A percentile compares a stretch with the other conserved stretches of the same genome.
These are phyloP conservation scores for Tenrec ecaudatus DNA, from an alignment of 2,113 vertebrate species.

Conservation along the genomic window DNA sequence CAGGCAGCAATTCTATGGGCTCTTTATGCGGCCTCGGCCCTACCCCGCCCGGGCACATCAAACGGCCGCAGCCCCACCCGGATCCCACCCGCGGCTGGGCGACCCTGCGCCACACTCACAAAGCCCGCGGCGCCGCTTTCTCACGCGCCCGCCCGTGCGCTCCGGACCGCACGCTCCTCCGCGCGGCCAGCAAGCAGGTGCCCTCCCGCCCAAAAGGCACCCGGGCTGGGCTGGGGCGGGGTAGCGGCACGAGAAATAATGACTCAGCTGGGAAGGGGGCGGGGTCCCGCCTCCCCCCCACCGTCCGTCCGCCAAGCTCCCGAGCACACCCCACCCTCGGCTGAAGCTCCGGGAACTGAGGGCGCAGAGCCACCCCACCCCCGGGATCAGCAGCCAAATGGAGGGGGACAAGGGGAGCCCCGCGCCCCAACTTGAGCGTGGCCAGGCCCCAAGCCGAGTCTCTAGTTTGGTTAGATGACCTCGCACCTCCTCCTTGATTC, in stretches of 20 bases:
- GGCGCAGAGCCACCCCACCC: too few species aligned
- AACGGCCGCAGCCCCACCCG: slow-evolving; percentile 61
- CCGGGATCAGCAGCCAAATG: not conserved
- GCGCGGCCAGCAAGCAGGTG: not conserved
- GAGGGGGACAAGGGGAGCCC: rapidly evolving
- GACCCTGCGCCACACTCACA: slow-evolving; percentile 34
- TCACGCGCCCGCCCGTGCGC: slow-evolving; percentile 60
- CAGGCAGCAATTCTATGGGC: slow-evolving; percentile 47
- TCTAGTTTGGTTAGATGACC: not conserved
- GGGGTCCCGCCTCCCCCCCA: not conserved
- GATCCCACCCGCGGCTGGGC: not conserved
- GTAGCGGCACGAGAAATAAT: not conserved
- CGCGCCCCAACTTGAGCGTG: not conserved
- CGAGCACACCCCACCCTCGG: not conserved
- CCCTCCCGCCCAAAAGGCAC: not conserved
- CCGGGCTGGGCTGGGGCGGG: not conserved
- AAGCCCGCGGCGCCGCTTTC: slow-evolving; percentile 21
- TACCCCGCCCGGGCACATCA: not conserved
- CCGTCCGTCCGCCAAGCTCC: not conserved
- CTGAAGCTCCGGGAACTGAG: not conserved
- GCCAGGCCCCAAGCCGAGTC: not conserved
- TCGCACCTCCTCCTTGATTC: not conserved
- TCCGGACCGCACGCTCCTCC: not conserved
- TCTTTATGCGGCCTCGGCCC: slow-evolving; percentile 35
- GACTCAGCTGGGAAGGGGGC: slow-evolving; percentile 9